These are phyloP conservation scores for Drosophila niveifrons DNA, from an alignment of 2,888 invertebrate species.

Conservation along the genomic window DNA sequence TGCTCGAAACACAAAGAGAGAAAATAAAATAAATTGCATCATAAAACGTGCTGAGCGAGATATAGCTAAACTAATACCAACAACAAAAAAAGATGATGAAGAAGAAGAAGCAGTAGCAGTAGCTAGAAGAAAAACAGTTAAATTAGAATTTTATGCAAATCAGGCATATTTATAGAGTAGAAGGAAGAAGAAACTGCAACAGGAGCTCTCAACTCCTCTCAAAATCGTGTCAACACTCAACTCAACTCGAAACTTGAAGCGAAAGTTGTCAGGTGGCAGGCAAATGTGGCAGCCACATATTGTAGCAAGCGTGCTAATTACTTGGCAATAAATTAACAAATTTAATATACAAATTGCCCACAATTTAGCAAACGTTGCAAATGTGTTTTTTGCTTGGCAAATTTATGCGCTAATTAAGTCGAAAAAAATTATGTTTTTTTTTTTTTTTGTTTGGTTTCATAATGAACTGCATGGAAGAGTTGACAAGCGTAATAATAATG, in stretches of 20 bases:
- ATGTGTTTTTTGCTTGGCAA: constrained; percentile 12
- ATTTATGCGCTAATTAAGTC: constrained; percentile 59
- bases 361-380: constrained; percentile 17
- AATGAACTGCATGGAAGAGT: constrained; percentile 34
- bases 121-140: constrained; percentile 59
- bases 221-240: neutral
- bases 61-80: constrained; percentile 42
- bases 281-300: neutral
- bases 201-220: constrained; percentile 11
- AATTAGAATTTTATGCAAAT: constrained; percentile 85
- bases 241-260: neutral
- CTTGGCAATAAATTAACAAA: constrained; percentile 39
- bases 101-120: neutral
- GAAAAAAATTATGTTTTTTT: constrained; percentile 42
- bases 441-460: constrained; percentile 37
- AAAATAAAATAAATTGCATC: constrained; percentile 80
- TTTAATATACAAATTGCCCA: constrained; percentile 38
- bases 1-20: constrained; percentile 69
- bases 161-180: constrained; percentile 43
- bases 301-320: constrained; percentile 29
- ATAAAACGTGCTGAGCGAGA: constrained; percentile 59
- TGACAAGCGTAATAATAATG: constrained; percentile 16
- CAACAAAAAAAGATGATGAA: constrained; percentile 29
- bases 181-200: constrained; percentile 30
- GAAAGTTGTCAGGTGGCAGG: constrained; percentile 12